Evolutionary conservation across 2,888 invertebrate species (phyloP), one percentile per base, ranked within the genome.

Genomic region (Lycaena phlaeas): DNA sequence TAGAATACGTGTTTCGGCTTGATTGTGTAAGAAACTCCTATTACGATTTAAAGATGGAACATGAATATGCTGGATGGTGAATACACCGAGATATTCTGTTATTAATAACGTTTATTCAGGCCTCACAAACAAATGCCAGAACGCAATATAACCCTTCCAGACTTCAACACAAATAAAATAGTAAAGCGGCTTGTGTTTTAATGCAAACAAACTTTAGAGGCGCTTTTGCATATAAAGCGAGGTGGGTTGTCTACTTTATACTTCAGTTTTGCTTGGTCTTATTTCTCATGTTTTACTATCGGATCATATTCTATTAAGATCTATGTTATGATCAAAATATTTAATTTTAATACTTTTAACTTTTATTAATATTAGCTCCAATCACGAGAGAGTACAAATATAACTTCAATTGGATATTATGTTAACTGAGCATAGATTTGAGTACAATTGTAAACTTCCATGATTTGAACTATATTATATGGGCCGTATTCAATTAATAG

Each of bases 161-260:
- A 81, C 76, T 74, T 61, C 56, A 79, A 84, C 72, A 81, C 66
- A 84, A 84, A 84, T 63, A 82, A 84, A 84, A 84, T 77, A 77
- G 78, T 82, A 72, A 84, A 84, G 84, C 84, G 84, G 81, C 81
- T 81, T 73, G 84, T 84, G 84, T 84, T 84, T 77, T 82, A 84
- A 84, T 84, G 84, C 84, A 84, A 84, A 84, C 82, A 84, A 84
- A 84, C 82, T 82, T 81, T 75, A 74, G 78, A 84, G 84, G 84
- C 84, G 79, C 82, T 72, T 79, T 84, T 84, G 84, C 84, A 82
- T 84, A 84, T 82, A 72, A 84, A 84, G 84, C 84, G 81, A 84
- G 84, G 84, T 84, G 84, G 84, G 82, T 82, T 78, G 78, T 73
- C 84, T 84, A 84, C 84, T 74, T 75, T 69, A 71, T 56, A 73